Evolutionary conservation across 2,888 invertebrate species (phyloP).

Genomic region (Drosophila anceps): DNA sequence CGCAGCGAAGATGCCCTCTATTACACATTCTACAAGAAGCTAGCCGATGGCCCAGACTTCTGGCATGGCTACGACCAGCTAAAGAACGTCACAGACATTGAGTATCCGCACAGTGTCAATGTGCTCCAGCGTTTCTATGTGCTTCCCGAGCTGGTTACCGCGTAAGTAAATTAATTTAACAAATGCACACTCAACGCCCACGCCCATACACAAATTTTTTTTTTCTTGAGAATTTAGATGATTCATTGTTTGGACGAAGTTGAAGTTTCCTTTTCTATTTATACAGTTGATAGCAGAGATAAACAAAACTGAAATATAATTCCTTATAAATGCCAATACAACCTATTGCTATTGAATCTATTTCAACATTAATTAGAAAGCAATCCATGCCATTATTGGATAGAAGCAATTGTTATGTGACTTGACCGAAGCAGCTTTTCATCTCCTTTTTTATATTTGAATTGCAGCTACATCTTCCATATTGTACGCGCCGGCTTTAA

Average conservation of each 20-base stretch:
- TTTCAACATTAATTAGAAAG: too few species aligned
- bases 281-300: background rate
- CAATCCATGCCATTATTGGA: too few species aligned
- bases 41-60: constrained; percentile 89
- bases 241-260: background rate
- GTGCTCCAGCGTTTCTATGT: constrained; percentile 93
- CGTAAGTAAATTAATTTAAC: constrained; percentile 67
- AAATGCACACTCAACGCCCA: too few species aligned
- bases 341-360: too few species aligned
- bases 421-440: too few species aligned
- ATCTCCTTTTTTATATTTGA: background rate
- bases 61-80: constrained; percentile 88
- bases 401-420: too few species aligned
- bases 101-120: constrained; percentile 93
- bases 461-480: constrained; percentile 80
- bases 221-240: too few species aligned
- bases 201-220: background rate
- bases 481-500: constrained; percentile 67
- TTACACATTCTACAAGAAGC: constrained; percentile 94
- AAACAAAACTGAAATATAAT: background rate
- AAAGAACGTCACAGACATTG: constrained; percentile 91
- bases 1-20: constrained; percentile 96
- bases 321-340: too few species aligned
- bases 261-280: background rate
- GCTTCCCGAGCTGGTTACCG: constrained; percentile 91